phyloP scores from a whole-genome alignment of 2,888 invertebrate genomes.

The Melieria picta region DNA sequence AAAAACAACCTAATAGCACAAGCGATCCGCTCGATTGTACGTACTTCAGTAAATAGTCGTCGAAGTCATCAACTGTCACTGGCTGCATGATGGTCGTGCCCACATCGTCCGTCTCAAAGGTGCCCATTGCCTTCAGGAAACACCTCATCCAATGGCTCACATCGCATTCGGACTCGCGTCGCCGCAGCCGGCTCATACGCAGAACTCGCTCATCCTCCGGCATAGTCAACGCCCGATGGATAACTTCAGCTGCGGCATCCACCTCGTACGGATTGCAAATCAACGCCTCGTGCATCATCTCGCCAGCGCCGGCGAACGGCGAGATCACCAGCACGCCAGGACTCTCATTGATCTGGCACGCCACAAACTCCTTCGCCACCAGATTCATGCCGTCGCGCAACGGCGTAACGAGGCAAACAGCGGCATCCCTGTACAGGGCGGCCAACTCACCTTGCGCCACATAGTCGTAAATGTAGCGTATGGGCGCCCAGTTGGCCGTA shows the following conservation, averaged over 20 bases:
- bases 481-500: constrained; percentile 92
- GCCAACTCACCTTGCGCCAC: constrained; percentile 88
- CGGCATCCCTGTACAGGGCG: constrained; percentile 86
- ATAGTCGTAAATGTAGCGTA: constrained; percentile 86
- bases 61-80: constrained; percentile 90
- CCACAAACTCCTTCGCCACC: constrained; percentile 92
- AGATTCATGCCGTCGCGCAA: constrained; percentile 91
- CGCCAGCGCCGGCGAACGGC: constrained; percentile 91
- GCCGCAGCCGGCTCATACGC: constrained; percentile 85
- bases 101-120: constrained; percentile 82
- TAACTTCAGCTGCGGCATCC: constrained; percentile 86
- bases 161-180: constrained; percentile 83
- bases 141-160: constrained; percentile 90
- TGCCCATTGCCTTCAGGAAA: constrained; percentile 88
- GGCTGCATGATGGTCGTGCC: constrained; percentile 88
- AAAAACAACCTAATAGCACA: too few species aligned
- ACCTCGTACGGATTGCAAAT: constrained; percentile 91
- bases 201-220: constrained; percentile 87
- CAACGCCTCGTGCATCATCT: constrained; percentile 93
- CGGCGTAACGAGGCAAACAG: constrained; percentile 88
- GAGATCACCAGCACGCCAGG: constrained; percentile 89
- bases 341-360: constrained; percentile 87
- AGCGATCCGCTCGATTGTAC: constrained; percentile 46
- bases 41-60: constrained; percentile 87
- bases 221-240: constrained; percentile 89